Evolutionary conservation across 2,888 invertebrate genomes (phyloP), one percentile per base, ranked within the genome.

Genomic region (Protonemura montana): DNA sequence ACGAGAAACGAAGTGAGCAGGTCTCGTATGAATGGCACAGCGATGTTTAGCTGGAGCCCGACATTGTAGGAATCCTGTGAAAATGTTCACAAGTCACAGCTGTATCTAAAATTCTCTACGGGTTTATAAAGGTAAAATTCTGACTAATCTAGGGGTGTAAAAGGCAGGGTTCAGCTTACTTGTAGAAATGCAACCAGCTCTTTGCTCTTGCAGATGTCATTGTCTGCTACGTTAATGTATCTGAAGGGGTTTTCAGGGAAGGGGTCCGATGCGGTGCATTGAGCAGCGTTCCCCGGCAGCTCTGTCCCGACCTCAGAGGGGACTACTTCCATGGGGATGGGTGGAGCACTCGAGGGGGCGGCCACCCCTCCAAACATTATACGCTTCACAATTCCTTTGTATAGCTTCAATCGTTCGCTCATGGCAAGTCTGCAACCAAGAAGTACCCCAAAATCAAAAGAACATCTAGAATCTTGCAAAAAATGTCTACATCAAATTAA

Each of bases 1-100:
- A 26, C 30, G 27, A 85, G 82, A 10, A 86, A 76, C 0, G 88
- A 88, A 76, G 86, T 82, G n/a, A 88, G 86, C 41, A 88, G 26
- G 41, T 82, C 82, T 13, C 84, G 80, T 27, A 87, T 86, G 2
- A 87, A 35, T 0, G 86, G 86, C 21, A 87, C 26, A 0, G 87
- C 88, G n/a, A 76, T 76, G 28, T 82, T 59, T 6, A 87, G 21
- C 29, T 76, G 59, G 2, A 26, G 0, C 28, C 42, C 59, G 13
- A 59, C 59, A 6, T 84, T 76, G 28, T 29, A 27, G 0, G 84
- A 84, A 6, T 16, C 76, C 84, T 84, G 76, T 13, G 6, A 42
- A 41, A 21, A 26, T 41, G 41, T 41, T n/a, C n/a, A 35, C 35
- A 10, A 35, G 35, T n/a, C n/a, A n/a, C n/a, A n/a, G n/a, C n/a